A percentile compares a stretch with the other conserved stretches of the same genome.
Conservation (phyloP, 2,113 vertebrate species). For the Urocitellus parryii region DNA sequence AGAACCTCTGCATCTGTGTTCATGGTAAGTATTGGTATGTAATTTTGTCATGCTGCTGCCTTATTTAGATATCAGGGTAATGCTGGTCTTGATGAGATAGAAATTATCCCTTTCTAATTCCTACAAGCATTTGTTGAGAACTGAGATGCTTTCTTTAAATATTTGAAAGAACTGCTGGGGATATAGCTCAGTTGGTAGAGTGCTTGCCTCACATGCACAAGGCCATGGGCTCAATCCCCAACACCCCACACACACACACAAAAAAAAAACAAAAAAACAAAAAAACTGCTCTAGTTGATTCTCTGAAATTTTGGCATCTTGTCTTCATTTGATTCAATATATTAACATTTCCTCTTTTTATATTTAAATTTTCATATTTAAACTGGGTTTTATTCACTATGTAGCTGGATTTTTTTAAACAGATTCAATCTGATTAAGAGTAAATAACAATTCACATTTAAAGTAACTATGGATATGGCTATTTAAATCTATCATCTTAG, state of each 20-base stretch:
- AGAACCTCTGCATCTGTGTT: background rate
- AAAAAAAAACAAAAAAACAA: too few relatives aligned
- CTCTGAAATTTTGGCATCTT: background rate
- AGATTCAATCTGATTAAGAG: background rate
- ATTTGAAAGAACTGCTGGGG: background rate
- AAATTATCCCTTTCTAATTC: background rate
- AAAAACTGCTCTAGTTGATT: background rate
- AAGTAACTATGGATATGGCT: background rate
- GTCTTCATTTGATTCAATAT: slow-evolving; percentile 2
- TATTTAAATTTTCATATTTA: background rate
- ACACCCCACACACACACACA: too few relatives aligned
- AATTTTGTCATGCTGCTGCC: background rate
- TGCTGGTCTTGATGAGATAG: background rate
- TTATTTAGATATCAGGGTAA: background rate
- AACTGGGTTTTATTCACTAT: background rate
- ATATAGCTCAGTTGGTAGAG: too few relatives aligned
- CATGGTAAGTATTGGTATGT: background rate
- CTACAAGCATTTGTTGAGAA: background rate
- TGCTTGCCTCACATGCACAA: too few relatives aligned
- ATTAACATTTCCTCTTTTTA: background rate
- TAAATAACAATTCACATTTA: background rate
- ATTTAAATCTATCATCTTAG: background rate
- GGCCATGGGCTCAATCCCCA: too few relatives aligned
- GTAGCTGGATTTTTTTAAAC: background rate
- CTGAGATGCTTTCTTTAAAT: background rate